A percentile compares a stretch with the other conserved stretches of the same genome.
Evolutionary conservation across 2,888 invertebrate species (phyloP).

Genomic region (Eilema sororculum): DNA sequence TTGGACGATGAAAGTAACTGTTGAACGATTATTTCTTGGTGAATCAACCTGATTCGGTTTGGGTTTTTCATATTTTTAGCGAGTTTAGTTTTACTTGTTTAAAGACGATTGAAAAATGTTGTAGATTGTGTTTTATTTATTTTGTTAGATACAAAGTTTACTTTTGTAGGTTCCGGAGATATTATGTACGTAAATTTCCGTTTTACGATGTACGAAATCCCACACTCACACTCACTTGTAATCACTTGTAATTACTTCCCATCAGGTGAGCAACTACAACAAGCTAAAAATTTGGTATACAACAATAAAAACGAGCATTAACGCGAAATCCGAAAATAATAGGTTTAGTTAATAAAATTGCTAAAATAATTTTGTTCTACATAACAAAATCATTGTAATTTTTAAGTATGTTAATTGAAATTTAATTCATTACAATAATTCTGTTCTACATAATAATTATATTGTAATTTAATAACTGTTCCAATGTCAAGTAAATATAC

Average conservation of each 20-base stretch:
- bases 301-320: no score
- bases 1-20: conserved; percentile 38
- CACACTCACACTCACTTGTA: no score
- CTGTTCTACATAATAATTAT: background rate
- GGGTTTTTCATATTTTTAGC: conserved; percentile 14
- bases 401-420: background rate
- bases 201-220: no score
- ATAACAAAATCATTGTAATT: background rate
- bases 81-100: background rate
- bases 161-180: no score
- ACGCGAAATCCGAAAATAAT: no score
- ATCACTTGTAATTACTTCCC: no score
- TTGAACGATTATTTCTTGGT: conserved; percentile 19
- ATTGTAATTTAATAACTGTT: conserved; percentile 11
- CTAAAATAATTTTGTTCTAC: background rate
- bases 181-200: no score
- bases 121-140: background rate
- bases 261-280: no score
- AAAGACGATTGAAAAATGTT: background rate
- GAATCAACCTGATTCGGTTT: conserved; percentile 13
- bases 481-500: conserved; percentile 1
- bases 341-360: background rate
- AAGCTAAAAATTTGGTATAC: no score
- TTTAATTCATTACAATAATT: background rate
- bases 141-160: background rate